phyloP scores from a whole-genome alignment of 2,888 invertebrate species.

The Eulithis prunata region DNA sequence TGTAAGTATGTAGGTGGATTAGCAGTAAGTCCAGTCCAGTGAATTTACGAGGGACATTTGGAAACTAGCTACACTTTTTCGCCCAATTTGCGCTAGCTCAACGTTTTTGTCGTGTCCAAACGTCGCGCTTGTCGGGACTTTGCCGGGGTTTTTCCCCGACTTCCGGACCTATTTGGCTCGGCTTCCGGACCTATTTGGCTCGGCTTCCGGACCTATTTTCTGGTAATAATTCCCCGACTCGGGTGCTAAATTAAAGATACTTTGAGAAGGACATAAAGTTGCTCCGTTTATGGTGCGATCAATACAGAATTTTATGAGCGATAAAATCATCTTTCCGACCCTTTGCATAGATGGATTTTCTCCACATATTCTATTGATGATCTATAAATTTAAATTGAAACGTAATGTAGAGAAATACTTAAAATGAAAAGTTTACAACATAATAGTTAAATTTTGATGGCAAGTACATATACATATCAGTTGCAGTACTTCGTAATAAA shows the following conservation, averaged over 20 bases:
- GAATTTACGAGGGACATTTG: slow-evolving; percentile 36
- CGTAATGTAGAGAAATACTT: neutral
- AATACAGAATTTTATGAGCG: slow-evolving; percentile 25
- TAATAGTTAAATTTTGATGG: neutral
- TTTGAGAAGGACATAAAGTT: slow-evolving; percentile 19
- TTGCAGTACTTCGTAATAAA: too few species aligned
- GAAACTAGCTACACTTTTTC: slow-evolving; percentile 35
- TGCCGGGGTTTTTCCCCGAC: slow-evolving; percentile 3
- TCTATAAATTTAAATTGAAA: slow-evolving; percentile 16
- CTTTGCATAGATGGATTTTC: slow-evolving; percentile 29
- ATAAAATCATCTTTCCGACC: slow-evolving; percentile 31
- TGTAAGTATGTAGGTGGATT: slow-evolving; percentile 28
- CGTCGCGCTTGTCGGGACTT: slow-evolving; percentile 16
- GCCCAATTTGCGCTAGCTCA: slow-evolving; percentile 35
- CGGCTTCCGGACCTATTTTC: slow-evolving; percentile 12
- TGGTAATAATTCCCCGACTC: slow-evolving; percentile 23
- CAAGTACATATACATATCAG: too few species aligned
- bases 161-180: neutral
- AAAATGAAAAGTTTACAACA: neutral
- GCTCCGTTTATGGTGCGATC: slow-evolving; percentile 27
- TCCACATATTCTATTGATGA: slow-evolving; percentile 18
- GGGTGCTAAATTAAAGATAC: slow-evolving; percentile 29
- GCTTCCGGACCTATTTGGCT: slow-evolving; percentile 4
- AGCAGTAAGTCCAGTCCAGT: slow-evolving; percentile 27
- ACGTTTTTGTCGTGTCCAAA: slow-evolving; percentile 28